Percentiles rank a stretch among this genome's conserved stretches.
Evolutionary conservation across 2,888 invertebrate species (phyloP).

Genomic region (Microctonus brassicae): DNA sequence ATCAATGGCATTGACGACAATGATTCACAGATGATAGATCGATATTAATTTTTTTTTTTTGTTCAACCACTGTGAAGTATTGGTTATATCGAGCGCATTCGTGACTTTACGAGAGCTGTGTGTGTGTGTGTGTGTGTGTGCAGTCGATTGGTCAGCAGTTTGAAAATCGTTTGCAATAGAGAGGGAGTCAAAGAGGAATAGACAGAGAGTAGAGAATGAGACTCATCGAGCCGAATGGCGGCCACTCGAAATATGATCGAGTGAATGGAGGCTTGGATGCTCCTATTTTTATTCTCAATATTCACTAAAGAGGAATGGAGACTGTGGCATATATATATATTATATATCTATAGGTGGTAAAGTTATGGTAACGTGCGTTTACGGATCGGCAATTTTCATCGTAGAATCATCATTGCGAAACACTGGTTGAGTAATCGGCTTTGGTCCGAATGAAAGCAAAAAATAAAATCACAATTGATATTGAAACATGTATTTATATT

Average conservation of each 20-base stretch:
- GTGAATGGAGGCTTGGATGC: slow-evolving; percentile 38
- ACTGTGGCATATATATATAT: background rate
- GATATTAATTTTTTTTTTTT: slow-evolving; percentile 11
- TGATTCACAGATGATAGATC: slow-evolving; percentile 13
- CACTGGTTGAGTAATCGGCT: slow-evolving; percentile 33
- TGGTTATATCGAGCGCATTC: slow-evolving; percentile 30
- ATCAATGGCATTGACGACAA: background rate
- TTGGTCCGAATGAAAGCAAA: slow-evolving; percentile 26
- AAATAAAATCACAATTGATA: background rate
- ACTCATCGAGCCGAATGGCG: slow-evolving; percentile 37
- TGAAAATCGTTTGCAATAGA: slow-evolving; percentile 28
- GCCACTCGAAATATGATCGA: slow-evolving; percentile 51
- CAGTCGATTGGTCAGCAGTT: slow-evolving; percentile 38
- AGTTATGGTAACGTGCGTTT: slow-evolving; percentile 15
- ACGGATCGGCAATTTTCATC: slow-evolving; percentile 38
- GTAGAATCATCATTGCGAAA: slow-evolving; percentile 30
- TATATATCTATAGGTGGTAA: background rate
- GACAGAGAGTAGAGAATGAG: slow-evolving; percentile 28
- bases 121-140: no score
- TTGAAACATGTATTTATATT: background rate
- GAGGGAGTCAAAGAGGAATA: slow-evolving; percentile 30
- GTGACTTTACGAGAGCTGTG: background rate
- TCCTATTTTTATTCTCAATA: slow-evolving; percentile 50
- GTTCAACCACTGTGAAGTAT: background rate
- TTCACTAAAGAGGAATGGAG: slow-evolving; percentile 22